phyloP scores from a whole-genome alignment of 2,113 vertebrate genomes.

The Archocentrus centrarchus region DNA sequence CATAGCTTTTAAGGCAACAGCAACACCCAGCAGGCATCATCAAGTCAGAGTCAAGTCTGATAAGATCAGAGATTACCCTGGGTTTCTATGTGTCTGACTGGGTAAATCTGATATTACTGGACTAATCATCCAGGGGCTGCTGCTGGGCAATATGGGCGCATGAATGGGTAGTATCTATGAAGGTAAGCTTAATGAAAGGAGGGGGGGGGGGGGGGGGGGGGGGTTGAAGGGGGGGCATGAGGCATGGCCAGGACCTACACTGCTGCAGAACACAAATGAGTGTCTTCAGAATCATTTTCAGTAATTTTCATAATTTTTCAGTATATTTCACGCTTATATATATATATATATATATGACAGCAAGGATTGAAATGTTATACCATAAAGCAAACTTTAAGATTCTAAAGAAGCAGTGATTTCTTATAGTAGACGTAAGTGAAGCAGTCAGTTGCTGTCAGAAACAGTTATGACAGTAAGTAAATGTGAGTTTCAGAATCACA shows the following conservation, averaged over 20 bases:
- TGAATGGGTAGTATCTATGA: conserved; percentile 14
- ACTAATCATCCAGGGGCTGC: conserved; percentile 12
- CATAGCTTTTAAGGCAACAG: conserved; percentile 29
- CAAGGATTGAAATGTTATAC: too few relatives aligned
- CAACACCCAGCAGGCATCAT: conserved; percentile 35
- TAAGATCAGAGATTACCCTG: neutral
- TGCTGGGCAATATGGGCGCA: conserved; percentile 17
- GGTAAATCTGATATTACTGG: conserved; percentile 11
- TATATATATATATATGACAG: neutral
- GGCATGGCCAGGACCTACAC: neutral
- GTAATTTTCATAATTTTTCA: too few relatives aligned
- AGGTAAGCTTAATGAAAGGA: neutral
- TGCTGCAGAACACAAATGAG: too few relatives aligned
- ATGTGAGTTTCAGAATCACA: conserved; percentile 53
- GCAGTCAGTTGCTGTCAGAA: conserved; percentile 19
- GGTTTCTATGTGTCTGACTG: conserved; percentile 11
- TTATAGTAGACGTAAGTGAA: neutral
- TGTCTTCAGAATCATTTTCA: neutral
- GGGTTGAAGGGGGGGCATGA: neutral
- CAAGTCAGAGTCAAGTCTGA: conserved; percentile 29
- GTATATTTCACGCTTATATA: too few relatives aligned
- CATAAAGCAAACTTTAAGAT: neutral
- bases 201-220: neutral
- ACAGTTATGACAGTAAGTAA: conserved; percentile 55
- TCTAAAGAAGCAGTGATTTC: neutral